Percentiles rank a stretch among this genome's conserved stretches.
phyloP scores from a whole-genome alignment of 2,797 vertebrate species.

The Benthosema pterotum region DNA sequence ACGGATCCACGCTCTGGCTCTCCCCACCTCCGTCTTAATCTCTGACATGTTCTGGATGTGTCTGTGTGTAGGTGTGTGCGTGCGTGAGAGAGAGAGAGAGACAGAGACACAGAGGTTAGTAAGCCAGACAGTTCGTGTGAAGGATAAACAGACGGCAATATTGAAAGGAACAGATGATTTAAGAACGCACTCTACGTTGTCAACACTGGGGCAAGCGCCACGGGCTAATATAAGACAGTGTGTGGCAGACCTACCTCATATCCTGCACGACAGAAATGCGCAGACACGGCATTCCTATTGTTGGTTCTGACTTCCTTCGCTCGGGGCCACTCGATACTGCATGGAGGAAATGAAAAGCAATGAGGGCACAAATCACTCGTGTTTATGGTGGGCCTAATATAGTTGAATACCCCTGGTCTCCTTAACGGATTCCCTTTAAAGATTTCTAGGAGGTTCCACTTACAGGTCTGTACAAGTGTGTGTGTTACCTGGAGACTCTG shows the following conservation, averaged over 20 bases:
- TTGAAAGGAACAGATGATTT: no score
- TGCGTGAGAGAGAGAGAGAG: neutral
- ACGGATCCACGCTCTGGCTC: conserved; percentile 92
- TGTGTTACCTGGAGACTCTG: conserved; percentile 83
- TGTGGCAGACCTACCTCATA: conserved; percentile 88
- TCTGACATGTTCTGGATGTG: conserved; percentile 93
- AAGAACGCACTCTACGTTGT: no score
- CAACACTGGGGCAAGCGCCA: no score
- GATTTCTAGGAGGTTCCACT: no score
- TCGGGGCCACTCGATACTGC: conserved; percentile 84
- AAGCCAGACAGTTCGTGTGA: neutral
- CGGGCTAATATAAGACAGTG: no score
- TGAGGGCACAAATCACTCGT: neutral
- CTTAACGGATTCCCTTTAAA: no score
- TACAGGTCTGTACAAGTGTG: neutral
- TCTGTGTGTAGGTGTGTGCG: conserved; percentile 65
- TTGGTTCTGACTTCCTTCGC: conserved; percentile 88
- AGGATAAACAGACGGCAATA: neutral
- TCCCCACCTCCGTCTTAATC: conserved; percentile 94
- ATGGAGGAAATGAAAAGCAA: neutral
- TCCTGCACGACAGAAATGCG: conserved; percentile 89
- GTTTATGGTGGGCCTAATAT: neutral
- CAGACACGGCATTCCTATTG: conserved; percentile 81
- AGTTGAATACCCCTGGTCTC: no score
- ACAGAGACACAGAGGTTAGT: neutral